phyloP scores from a whole-genome alignment of 1,140 invertebrate species.

The Neodiprion lecontei region DNA sequence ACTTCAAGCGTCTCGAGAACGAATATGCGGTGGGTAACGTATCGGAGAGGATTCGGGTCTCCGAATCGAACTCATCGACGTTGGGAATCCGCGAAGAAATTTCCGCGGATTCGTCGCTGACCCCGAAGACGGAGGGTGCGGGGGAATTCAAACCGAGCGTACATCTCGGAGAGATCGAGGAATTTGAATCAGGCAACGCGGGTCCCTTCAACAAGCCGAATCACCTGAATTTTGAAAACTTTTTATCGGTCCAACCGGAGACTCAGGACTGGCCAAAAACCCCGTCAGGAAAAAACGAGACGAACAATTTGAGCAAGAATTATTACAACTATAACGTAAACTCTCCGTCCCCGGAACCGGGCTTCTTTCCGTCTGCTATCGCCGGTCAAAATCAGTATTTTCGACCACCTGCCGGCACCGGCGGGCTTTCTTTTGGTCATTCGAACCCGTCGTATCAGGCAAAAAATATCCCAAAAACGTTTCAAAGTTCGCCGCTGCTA shows the following conservation, averaged over 20 bases:
- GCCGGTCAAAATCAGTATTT: neutral
- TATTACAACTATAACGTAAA: too few relatives aligned
- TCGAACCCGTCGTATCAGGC: neutral
- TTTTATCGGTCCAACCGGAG: slow-evolving; percentile 8
- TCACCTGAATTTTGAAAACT: slow-evolving; percentile 36
- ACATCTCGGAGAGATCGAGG: slow-evolving; percentile 44
- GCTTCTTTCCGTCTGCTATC: too few relatives aligned
- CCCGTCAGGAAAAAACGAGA: neutral
- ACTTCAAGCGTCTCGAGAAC: neutral
- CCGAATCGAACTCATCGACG: neutral
- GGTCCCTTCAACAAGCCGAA: slow-evolving; percentile 39
- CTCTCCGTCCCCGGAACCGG: too few relatives aligned
- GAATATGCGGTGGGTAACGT: slow-evolving; percentile 9
- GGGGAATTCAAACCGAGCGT: slow-evolving; percentile 39
- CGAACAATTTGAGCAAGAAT: neutral
- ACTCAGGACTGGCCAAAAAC: neutral
- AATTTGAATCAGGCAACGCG: slow-evolving; percentile 18
- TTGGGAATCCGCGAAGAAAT: neutral
- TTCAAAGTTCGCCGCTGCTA: neutral
- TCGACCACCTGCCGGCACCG: neutral
- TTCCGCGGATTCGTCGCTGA: neutral
- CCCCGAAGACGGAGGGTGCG: slow-evolving; percentile 12
- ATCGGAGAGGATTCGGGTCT: neutral
- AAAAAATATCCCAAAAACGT: neutral
- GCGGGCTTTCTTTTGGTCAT: neutral